Percentiles rank a stretch among this genome's conserved stretches.
Evolutionary conservation across 2,113 vertebrate species (phyloP).

Genomic region (Labrus mixtus): DNA sequence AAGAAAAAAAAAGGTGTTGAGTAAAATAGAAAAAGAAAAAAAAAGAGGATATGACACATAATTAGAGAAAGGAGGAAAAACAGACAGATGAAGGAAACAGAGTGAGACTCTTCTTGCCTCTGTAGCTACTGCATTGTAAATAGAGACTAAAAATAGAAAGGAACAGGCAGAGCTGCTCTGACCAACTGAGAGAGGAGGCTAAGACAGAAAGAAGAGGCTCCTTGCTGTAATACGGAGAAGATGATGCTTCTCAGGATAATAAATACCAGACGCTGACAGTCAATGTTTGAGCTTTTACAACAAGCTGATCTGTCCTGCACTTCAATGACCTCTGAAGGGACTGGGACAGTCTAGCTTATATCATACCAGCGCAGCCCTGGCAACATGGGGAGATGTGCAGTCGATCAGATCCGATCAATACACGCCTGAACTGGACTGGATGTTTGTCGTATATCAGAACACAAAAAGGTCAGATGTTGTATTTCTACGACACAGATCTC

Average conservation of each 20-base stretch:
- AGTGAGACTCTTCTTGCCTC: constrained; percentile 58
- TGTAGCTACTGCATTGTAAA: constrained; percentile 77
- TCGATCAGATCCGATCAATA: constrained; percentile 62
- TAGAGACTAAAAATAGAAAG: constrained; percentile 80
- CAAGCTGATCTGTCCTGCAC: constrained; percentile 23
- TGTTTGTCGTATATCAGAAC: constrained; percentile 1
- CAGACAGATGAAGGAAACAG: constrained; percentile 47
- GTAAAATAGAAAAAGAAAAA: not conserved
- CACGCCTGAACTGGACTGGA: not conserved
- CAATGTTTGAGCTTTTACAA: constrained; percentile 54
- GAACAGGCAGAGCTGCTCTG: constrained; percentile 69
- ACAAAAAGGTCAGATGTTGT: not conserved
- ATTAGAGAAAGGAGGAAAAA: constrained; percentile 4
- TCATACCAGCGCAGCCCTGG: constrained; percentile 6
- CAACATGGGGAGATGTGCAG: not conserved
- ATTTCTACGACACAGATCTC: not conserved
- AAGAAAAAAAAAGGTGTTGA: constrained; percentile 1
- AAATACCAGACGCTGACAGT: constrained; percentile 38
- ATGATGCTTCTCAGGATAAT: constrained; percentile 48
- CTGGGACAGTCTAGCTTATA: constrained; percentile 31
- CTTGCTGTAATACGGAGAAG: constrained; percentile 37
- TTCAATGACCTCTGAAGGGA: constrained; percentile 30
- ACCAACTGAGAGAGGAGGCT: constrained; percentile 59
- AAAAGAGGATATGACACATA: not conserved
- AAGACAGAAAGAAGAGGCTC: constrained; percentile 44